phyloP scores from a whole-genome alignment of 2,888 invertebrate genomes.

The Elmis aenea region DNA sequence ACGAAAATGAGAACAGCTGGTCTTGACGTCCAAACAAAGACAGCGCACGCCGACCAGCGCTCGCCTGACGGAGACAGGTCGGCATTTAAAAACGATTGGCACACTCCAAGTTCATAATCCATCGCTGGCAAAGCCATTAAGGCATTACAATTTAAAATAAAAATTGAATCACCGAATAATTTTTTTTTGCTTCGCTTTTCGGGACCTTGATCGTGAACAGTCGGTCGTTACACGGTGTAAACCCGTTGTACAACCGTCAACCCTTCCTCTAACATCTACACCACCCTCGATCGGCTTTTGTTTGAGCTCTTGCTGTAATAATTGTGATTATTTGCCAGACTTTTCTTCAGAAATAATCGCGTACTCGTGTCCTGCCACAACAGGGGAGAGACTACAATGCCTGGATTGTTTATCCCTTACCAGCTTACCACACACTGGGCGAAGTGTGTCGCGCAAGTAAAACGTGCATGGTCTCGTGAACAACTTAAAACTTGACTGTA shows the following conservation, averaged over 20 bases:
- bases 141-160: too few species aligned
- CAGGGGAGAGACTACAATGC: conserved; percentile 15
- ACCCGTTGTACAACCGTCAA: conserved; percentile 18
- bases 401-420: conserved; percentile 19
- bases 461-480: too few species aligned
- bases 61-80: conserved; percentile 42
- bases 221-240: too few species aligned
- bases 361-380: conserved; percentile 20
- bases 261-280: conserved; percentile 18
- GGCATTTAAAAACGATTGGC: conserved; percentile 19
- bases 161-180: too few species aligned
- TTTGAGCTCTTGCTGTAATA: conserved; percentile 21
- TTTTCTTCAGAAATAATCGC: conserved; percentile 19
- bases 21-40: conserved; percentile 52
- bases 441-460: too few species aligned
- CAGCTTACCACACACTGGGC: conserved; percentile 16
- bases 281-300: conserved; percentile 17
- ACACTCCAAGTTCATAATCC: conserved; percentile 1
- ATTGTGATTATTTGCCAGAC: conserved; percentile 23
- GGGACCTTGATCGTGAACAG: too few species aligned
- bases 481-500: too few species aligned
- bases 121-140: too few species aligned
- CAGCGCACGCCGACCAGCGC: conserved; percentile 45
- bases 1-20: conserved; percentile 48
- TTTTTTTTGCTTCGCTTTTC: too few species aligned